Conservation (phyloP, 23 tunicate species). For the Trididemnum nubilum region DNA sequence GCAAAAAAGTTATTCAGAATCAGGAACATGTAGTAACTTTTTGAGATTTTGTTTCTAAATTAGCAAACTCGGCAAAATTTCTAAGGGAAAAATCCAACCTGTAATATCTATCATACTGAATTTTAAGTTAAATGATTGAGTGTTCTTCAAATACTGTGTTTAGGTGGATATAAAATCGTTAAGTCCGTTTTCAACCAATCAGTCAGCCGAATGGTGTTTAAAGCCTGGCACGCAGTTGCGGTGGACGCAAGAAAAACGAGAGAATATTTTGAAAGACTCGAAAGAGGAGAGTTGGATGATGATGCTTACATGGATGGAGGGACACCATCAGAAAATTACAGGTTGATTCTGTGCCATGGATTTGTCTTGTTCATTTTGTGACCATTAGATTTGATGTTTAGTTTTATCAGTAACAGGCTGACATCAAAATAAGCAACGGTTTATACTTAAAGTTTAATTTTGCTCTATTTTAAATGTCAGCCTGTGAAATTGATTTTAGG, state of each 20-base stretch:
- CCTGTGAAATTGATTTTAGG: too few species aligned
- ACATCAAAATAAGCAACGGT: too few species aligned
- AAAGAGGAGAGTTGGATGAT: slow-evolving; percentile 89
- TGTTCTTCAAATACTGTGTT: not conserved
- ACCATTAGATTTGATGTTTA: too few species aligned
- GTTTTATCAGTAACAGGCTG: too few species aligned
- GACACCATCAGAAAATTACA: slow-evolving; percentile 37
- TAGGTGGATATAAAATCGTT: slow-evolving; percentile 72
- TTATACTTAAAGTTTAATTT: too few species aligned
- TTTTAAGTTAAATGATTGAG: not conserved
- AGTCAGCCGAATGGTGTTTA: slow-evolving; percentile 67
- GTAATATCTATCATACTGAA: not conserved
- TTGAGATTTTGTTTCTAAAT: too few species aligned
- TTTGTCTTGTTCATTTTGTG: too few species aligned
- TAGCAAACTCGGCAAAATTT: too few species aligned
- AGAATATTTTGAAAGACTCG: slow-evolving; percentile 93
- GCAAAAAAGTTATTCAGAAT: too few species aligned
- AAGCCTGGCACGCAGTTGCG: slow-evolving; percentile 91
- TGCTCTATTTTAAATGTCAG: too few species aligned
- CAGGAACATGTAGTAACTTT: too few species aligned
- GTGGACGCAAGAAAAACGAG: slow-evolving; percentile 95
- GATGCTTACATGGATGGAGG: slow-evolving; percentile 47
- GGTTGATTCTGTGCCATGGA: slow-evolving; percentile 5
- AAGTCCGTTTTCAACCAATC: slow-evolving; percentile 34
- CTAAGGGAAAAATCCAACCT: not conserved